phyloP scores from a whole-genome alignment of 2,888 invertebrate genomes.

The Euphydryas editha region DNA sequence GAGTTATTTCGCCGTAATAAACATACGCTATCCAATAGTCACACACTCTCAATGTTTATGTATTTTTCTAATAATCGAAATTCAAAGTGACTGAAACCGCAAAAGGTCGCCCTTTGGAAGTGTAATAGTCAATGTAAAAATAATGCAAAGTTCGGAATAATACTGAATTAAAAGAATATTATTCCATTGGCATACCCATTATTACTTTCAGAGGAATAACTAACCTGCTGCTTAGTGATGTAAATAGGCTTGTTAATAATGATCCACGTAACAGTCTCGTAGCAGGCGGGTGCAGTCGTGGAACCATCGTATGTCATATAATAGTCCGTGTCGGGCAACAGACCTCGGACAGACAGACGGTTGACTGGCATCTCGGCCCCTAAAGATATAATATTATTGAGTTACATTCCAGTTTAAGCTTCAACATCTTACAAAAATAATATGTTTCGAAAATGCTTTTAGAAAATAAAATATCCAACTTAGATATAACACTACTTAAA shows the following conservation, averaged over 20 bases:
- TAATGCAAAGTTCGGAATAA: no score
- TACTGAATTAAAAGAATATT: no score
- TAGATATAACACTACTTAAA: no score
- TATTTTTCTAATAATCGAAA: no score
- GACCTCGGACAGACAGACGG: conserved; percentile 92
- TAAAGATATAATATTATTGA: conserved; percentile 59
- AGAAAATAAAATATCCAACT: no score
- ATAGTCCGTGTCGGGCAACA: conserved; percentile 96
- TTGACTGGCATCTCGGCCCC: conserved; percentile 93
- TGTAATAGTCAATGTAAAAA: no score
- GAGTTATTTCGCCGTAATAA: no score
- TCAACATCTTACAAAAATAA: no score
- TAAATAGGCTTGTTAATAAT: conserved; percentile 99
- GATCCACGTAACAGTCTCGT: conserved; percentile 99
- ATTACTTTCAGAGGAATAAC: background rate
- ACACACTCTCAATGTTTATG: no score
- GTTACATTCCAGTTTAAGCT: conserved; percentile 7
- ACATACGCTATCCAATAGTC: no score
- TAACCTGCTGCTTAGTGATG: conserved; percentile 97
- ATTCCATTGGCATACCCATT: background rate
- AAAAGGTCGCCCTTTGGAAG: no score
- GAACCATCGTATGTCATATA: conserved; percentile 99
- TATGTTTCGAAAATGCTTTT: background rate
- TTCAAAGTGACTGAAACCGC: no score
- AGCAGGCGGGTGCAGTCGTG: conserved; percentile 97